Evolutionary conservation across 1,140 invertebrate species (phyloP).

Genomic region (Caenorhabditis remanei): DNA sequence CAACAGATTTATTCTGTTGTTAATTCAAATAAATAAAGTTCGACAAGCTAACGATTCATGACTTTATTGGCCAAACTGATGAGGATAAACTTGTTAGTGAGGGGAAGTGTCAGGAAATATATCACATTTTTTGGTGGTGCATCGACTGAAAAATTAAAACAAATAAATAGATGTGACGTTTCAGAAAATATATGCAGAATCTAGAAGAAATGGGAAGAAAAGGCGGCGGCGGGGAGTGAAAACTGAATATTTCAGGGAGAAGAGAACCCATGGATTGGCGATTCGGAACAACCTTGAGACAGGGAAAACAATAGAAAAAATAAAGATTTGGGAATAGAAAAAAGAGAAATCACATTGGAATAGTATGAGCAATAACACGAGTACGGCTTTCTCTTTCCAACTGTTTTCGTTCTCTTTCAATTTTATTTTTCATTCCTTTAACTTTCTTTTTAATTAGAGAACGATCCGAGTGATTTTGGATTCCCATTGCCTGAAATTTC

Average conservation of each 20-base stretch:
- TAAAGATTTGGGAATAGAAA: not conserved
- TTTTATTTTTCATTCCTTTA: constrained; percentile 74
- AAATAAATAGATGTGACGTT: not conserved
- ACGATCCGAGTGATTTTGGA: constrained; percentile 77
- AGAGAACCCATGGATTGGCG: constrained; percentile 48
- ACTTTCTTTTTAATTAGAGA: constrained; percentile 77
- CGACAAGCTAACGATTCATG: not conserved
- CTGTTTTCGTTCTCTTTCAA: constrained; percentile 74
- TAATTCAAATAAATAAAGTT: not conserved
- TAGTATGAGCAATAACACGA: constrained; percentile 57
- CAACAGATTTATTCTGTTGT: not conserved
- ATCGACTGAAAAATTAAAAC: not conserved
- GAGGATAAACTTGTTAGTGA: not conserved
- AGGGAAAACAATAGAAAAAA: not conserved
- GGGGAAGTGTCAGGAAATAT: constrained; percentile 14
- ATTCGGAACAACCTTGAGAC: constrained; percentile 47
- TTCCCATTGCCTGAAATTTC: constrained; percentile 73
- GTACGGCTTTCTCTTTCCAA: constrained; percentile 75
- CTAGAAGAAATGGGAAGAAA: constrained; percentile 34
- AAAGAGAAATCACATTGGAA: constrained; percentile 39
- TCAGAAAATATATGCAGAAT: not conserved
- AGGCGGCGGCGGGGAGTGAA: not conserved
- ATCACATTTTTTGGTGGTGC: constrained; percentile 47
- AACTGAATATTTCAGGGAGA: constrained; percentile 24
- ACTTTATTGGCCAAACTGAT: not conserved